phyloP scores from a whole-genome alignment of 1,140 invertebrate species.

The Magallana angulata region DNA sequence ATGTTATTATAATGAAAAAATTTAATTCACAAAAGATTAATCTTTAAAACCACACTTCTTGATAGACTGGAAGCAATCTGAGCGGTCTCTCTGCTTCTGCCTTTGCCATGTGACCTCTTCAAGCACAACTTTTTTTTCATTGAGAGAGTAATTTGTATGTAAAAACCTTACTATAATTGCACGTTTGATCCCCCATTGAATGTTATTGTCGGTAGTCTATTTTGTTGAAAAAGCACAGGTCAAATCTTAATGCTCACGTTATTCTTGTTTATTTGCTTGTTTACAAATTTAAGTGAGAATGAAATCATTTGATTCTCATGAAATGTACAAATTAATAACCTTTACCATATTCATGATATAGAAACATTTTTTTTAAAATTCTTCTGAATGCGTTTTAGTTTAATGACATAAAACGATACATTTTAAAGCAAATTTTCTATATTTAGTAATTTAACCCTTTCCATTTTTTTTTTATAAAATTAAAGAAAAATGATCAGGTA shows the following conservation, averaged over 20 bases:
- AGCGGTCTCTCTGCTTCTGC: not conserved
- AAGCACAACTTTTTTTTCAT: not conserved
- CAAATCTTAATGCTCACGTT: not conserved
- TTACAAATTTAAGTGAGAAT: too few species aligned
- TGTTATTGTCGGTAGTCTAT: not conserved
- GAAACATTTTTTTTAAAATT: too few species aligned
- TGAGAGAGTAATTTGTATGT: not conserved
- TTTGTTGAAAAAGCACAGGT: not conserved
- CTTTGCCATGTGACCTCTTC: not conserved
- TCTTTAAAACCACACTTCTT: constrained; percentile 22
- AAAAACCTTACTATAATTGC: not conserved
- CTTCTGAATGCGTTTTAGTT: too few species aligned
- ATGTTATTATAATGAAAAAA: constrained; percentile 35
- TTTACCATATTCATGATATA: too few species aligned
- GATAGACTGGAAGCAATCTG: not conserved
- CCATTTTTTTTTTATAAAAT: too few species aligned
- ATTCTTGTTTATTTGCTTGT: too few species aligned
- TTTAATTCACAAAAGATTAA: constrained; percentile 33
- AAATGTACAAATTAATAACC: too few species aligned
- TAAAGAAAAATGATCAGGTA: too few species aligned
- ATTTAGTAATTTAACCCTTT: too few species aligned
- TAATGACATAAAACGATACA: too few species aligned
- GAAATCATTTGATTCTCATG: too few species aligned
- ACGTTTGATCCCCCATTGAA: not conserved
- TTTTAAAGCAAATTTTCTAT: too few species aligned